Evolutionary conservation across 2,113 vertebrate species (phyloP).

Genomic region (Carassius gibelio): DNA sequence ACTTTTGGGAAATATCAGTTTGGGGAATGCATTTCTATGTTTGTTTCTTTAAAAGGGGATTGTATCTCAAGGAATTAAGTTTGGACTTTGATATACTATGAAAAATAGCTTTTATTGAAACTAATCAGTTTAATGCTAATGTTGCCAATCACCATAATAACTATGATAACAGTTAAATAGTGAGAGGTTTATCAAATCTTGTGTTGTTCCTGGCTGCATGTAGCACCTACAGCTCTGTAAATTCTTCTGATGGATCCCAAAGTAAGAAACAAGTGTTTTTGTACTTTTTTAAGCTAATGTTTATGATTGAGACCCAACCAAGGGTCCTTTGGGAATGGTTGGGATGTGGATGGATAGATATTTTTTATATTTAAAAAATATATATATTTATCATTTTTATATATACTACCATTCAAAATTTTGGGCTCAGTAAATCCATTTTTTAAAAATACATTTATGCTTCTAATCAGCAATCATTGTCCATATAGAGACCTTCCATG

Average conservation of each 20-base stretch:
- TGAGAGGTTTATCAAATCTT: not conserved
- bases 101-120: not conserved
- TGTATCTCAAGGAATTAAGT: not conserved
- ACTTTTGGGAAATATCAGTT: slow-evolving; percentile 5
- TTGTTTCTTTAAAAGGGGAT: not conserved
- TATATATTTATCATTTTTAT: too few relatives aligned
- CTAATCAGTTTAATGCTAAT: slow-evolving; percentile 4
- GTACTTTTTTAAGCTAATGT: too few relatives aligned
- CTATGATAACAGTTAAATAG: not conserved
- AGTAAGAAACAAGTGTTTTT: not conserved
- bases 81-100: not conserved
- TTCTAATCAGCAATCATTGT: not conserved
- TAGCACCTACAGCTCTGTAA: not conserved
- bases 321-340: too few relatives aligned
- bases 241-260: not conserved
- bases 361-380: too few relatives aligned
- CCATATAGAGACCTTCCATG: slow-evolving; percentile 51
- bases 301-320: too few relatives aligned
- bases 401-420: not conserved
- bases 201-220: not conserved
- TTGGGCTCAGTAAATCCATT: not conserved
- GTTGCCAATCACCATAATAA: not conserved
- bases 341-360: too few relatives aligned
- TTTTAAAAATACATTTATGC: not conserved
- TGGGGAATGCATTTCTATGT: not conserved